Base-by-base conservation (phyloP, 2,797 vertebrate genomes). In the Apodemus agrarius region DNA sequence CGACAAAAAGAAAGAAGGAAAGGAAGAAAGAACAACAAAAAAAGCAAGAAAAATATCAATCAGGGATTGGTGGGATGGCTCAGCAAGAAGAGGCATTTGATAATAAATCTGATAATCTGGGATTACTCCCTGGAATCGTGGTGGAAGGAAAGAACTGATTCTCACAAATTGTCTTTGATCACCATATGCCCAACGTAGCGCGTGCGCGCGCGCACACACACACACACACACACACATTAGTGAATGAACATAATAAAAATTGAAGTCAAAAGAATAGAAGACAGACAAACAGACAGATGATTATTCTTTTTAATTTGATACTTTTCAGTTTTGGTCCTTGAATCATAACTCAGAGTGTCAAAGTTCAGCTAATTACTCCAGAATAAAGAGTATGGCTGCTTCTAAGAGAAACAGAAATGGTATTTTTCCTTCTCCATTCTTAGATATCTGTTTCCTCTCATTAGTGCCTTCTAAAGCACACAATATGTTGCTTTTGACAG, bases 401-500 rank as follows among this genome's bases (percentile, higher is more conserved):
- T 91, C 88, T 90, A 92, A 97, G 96, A 95, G 96, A 61, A 97
- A 79, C 31, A 79, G 90, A 97, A 37, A 90, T 89, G 49, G 9
- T 37, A 79, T 90, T 96, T 96, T 85, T 95, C 78, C 31, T 91
- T 75, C 34, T 85, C 74, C 86, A 80, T 91, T 92, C 93, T 92
- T 93, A 43, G 63, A 63, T 90, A 78, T 72, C 85, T 65, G 74
- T 93, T 96, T 97, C 85, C 89, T 94, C 16, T 95, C 16, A 76
- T 87, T 84, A 82, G 80, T 95, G 72, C 22, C 92, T 91, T 96
- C 74, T 61, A 34, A 75, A 90, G 75, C n/a, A 82, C 13, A 92
- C 52, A 93, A 93, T 87, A 75, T 80, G 69, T 81, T 91, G 89
- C 88, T 95, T 75, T 85, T 94, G 90, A 43, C 79, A 57, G 90